A percentile compares a stretch with the other conserved stretches of the same genome.
Conservation (phyloP, 2,113 vertebrate species). For the Herpailurus yagouaroundi region DNA sequence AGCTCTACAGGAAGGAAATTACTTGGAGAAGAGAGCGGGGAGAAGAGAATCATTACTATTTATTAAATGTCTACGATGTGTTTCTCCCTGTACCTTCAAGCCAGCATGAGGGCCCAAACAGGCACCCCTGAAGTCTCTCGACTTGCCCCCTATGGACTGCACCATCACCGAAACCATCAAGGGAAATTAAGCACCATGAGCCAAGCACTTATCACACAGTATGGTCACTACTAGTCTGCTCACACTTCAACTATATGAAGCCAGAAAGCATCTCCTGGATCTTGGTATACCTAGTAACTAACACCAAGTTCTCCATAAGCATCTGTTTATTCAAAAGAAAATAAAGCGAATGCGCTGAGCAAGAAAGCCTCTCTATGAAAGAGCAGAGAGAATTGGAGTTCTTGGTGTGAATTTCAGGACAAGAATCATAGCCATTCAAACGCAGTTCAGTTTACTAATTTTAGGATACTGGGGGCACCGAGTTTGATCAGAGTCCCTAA, state of each 20-base stretch:
- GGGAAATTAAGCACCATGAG: not conserved
- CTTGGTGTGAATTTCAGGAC: not conserved
- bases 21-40: not conserved
- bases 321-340: not conserved
- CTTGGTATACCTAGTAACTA: not conserved
- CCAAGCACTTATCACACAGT: not conserved
- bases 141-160: not conserved
- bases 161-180: not conserved
- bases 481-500: not conserved
- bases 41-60: conserved; percentile 36
- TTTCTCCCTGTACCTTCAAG: not conserved
- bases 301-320: not conserved
- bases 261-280: not conserved
- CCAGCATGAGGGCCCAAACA: not conserved
- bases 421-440: not conserved
- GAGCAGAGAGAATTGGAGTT: not conserved
- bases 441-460: conserved; percentile 6
- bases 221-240: not conserved
- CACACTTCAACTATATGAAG: not conserved
- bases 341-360: not conserved
- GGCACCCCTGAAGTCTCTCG: not conserved
- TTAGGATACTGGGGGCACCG: not conserved
- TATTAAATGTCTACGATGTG: not conserved
- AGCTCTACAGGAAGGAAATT: conserved; percentile 34
- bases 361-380: not conserved